Percentiles rank a stretch among this genome's conserved stretches.
These are phyloP conservation scores for Solen grandis DNA, from an alignment of 1,140 invertebrate species.

Conservation along the genomic window DNA sequence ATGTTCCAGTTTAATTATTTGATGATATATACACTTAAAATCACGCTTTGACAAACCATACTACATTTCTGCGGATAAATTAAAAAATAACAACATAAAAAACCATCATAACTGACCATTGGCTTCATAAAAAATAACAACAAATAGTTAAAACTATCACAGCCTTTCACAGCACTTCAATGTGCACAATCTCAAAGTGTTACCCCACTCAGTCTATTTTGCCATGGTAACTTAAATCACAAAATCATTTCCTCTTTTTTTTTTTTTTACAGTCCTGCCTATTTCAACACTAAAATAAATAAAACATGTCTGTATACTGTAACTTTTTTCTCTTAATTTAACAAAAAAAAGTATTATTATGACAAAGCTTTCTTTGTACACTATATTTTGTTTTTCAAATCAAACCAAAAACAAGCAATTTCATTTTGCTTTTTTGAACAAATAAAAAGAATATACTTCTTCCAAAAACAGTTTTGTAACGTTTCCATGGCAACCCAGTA, in stretches of 20 bases:
- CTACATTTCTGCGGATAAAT: too few species aligned
- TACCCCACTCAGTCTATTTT: slow-evolving; percentile 9
- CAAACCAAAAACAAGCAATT: not conserved
- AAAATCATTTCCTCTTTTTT: not conserved
- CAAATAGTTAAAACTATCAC: slow-evolving; percentile 49
- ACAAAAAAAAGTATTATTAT: not conserved
- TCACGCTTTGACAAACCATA: too few species aligned
- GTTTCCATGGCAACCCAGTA: not conserved
- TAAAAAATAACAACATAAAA: too few species aligned
- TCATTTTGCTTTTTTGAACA: not conserved
- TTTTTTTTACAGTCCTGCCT: not conserved
- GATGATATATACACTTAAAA: too few species aligned
- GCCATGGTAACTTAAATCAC: slow-evolving; percentile 14
- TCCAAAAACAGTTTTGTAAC: not conserved
- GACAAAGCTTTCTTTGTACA: not conserved
- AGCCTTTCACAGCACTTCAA: slow-evolving; percentile 36
- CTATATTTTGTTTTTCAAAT: too few species aligned
- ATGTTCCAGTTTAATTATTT: too few species aligned
- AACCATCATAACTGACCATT: slow-evolving; percentile 18
- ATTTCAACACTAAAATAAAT: not conserved
- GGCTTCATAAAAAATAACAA: slow-evolving; percentile 35
- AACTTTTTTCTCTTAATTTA: not conserved
- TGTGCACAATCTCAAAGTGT: slow-evolving; percentile 50
- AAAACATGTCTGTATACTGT: not conserved
- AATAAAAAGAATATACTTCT: not conserved